Conservation (phyloP, 2,797 vertebrate genomes). For the Astyanax mexicanus region DNA sequence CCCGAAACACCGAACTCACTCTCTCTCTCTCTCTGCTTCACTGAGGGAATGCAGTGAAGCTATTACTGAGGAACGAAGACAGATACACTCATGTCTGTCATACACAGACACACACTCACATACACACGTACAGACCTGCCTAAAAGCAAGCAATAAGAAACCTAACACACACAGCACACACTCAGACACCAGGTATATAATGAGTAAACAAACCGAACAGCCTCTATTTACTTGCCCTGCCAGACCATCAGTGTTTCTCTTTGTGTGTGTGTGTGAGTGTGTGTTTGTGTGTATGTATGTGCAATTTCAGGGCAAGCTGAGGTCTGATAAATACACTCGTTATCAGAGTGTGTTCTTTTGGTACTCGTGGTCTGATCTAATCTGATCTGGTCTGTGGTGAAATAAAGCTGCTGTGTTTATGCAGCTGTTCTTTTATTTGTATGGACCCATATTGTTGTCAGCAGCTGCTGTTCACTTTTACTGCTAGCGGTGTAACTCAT, state of each 20-base stretch:
- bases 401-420: constrained; percentile 67
- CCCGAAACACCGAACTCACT: constrained; percentile 54
- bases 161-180: constrained; percentile 13
- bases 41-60: no score
- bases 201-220: not conserved
- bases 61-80: no score
- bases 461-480: constrained; percentile 66
- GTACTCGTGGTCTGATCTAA: no score
- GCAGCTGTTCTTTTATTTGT: constrained; percentile 65
- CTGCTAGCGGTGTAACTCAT: constrained; percentile 61
- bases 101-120: constrained; percentile 8
- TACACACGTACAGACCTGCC: constrained; percentile 11
- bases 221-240: no score
- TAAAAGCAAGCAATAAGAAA: constrained; percentile 59
- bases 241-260: no score
- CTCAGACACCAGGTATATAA: not conserved
- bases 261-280: no score
- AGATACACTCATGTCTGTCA: not conserved
- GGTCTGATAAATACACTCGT: not conserved
- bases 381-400: no score
- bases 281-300: no score
- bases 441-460: constrained; percentile 62
- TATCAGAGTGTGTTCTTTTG: constrained; percentile 65
- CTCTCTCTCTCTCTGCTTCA: constrained; percentile 51
- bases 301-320: not conserved